Evolutionary conservation across 2,113 vertebrate species (phyloP).

Genomic region (Hyla sarda): DNA sequence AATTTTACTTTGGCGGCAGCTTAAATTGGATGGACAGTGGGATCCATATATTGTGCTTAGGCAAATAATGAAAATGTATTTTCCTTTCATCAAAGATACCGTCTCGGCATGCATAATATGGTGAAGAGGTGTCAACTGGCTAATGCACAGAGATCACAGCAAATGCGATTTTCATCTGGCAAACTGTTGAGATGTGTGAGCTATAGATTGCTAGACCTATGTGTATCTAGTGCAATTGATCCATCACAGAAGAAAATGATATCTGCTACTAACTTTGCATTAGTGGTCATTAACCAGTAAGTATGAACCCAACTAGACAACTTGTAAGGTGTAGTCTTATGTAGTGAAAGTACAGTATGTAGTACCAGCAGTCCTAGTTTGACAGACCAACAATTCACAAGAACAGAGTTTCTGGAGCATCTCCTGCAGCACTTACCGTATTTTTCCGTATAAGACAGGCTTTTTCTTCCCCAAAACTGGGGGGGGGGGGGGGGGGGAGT

Average conservation of each 20-base stretch:
- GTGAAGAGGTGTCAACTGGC: not conserved
- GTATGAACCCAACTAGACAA: not conserved
- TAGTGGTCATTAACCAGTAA: not conserved
- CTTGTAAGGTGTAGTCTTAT: not conserved
- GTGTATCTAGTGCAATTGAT: not conserved
- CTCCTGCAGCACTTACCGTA: no score
- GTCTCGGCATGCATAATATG: not conserved
- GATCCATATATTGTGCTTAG: constrained; percentile 2
- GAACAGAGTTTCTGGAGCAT: no score
- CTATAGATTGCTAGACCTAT: not conserved
- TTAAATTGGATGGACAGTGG: constrained; percentile 25
- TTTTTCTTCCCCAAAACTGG: no score
- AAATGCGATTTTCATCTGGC: not conserved
- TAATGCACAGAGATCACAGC: not conserved
- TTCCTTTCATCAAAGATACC: constrained; percentile 13
- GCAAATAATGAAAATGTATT: constrained; percentile 25
- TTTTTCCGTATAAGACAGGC: no score
- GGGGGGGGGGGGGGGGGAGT: no score
- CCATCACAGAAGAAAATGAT: not conserved
- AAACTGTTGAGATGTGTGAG: not conserved
- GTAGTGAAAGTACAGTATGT: no score
- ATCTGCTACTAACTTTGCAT: not conserved
- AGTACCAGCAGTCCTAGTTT: no score
- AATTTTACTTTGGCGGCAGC: constrained; percentile 59
- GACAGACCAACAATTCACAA: no score